Conservation (phyloP, 2,888 invertebrate genomes). For the Tribolium freemani region DNA sequence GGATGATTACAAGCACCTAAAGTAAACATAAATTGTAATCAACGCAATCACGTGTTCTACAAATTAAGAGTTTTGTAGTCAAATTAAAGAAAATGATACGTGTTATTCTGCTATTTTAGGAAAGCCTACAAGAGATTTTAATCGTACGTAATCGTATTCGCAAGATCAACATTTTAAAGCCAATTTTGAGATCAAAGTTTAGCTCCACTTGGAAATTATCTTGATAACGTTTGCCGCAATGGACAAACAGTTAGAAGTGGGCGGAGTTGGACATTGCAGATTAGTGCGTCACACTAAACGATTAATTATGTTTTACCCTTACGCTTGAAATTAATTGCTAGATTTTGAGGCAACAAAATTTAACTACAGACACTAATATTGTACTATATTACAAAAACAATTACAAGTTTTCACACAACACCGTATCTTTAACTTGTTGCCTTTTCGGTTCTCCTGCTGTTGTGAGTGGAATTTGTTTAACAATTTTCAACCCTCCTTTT, state of each 20-base stretch:
- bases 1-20: too few relatives aligned
- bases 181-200: not conserved
- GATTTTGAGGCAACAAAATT: not conserved
- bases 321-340: constrained; percentile 17
- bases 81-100: not conserved
- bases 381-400: not conserved
- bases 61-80: too few relatives aligned
- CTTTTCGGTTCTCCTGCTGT: not conserved
- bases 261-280: constrained; percentile 14
- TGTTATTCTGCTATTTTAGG: too few relatives aligned
- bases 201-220: not conserved
- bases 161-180: not conserved
- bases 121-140: too few relatives aligned
- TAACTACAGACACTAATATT: not conserved
- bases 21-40: too few relatives aligned
- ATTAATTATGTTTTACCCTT: constrained; percentile 15
- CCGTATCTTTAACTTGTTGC: not conserved
- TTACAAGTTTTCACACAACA: not conserved
- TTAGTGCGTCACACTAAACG: constrained; percentile 5
- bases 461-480: not conserved
- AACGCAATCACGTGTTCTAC: too few relatives aligned
- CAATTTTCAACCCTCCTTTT: constrained; percentile 3
- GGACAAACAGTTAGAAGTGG: not conserved
- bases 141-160: not conserved
- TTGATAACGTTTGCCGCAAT: not conserved